Evolutionary conservation across 2,113 vertebrate species (phyloP), one percentile per base, ranked within the genome.

Genomic region (Eulemur rufifrons): DNA sequence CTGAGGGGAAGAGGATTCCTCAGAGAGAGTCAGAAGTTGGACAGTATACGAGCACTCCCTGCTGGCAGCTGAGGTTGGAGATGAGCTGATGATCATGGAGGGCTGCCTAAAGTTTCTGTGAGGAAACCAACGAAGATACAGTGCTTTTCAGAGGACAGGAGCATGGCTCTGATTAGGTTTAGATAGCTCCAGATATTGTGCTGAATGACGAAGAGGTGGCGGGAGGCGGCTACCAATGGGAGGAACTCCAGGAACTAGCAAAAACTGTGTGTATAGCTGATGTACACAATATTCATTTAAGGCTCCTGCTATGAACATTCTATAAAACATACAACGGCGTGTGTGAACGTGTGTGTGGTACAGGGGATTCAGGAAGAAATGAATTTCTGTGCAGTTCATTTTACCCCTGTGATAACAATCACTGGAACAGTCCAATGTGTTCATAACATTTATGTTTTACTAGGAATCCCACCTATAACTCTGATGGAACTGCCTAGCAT

Each of bases 1-100:
- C 52, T 29, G 27, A 23, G 5, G 37, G 52, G 34, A 81, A 73
- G 50, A 61, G 66, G 82, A 13, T 52, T 80, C 71, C 32, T 56
- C 34, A 89, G 61, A 80, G 50, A 34, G 84, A 87, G 63, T 5
- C 18, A 29, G 64, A 66, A 88, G 69, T 13, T 96, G n/a, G 42
- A 45, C n/a, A 95, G 93, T 34, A 39, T 96, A 5, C 69, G 91
- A 97, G 89, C 97, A 96, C 89, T 96, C 95, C 86, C 96, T 97
- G 86, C 91, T 97, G 96, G 97, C 54, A 88, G 88, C 50, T 21
- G 39, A 68, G 52, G 61, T 8, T 86, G 81, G 69, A 84, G 71
- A 54, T 42, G 42, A 68, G 68, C 42, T 0, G 15, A 39, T 21
- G 47, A n/a, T 63, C 6, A 5, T 13, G 42, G 29, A 86, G 37